Evolutionary conservation across 2,113 vertebrate species (phyloP), one percentile per base, ranked within the genome.

Genomic region (Eptesicus fuscus): DNA sequence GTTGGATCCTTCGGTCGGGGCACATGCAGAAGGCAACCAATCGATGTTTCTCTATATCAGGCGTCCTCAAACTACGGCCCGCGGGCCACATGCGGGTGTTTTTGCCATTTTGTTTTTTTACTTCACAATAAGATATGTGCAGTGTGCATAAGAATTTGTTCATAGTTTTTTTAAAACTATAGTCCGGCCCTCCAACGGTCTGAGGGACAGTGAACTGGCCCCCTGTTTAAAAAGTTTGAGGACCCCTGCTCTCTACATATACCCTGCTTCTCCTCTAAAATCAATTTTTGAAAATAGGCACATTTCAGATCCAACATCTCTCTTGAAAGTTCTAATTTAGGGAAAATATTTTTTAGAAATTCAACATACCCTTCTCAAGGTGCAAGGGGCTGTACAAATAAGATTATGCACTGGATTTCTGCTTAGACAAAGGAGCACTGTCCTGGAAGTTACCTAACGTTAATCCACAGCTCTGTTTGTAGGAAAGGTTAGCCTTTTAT

Each of bases 291-390:
- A 92, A 95, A 53, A 30, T 16, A 47, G 25, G 59, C 44, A 56
- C 32, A 32, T 85, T 65, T 95, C 23, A 95, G 47, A 91, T 71
- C 17, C 59, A 90, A 32, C 25, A 13, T 69, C 17, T 85, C 49
- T 93, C 69, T 40, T 67, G 67, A 92, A 91, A 87, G 35, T 9
- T 88, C 47, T 47, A 53, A 56, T 63, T 90, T 93, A 59, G 59
- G 51, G 65, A 65, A 44, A 67, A 42, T 6, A n/a, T n/a, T 94
- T 94, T 93, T 83, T 89, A 91, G 73, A 80, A 92, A 93, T 78
- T 59, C 77, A 93, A 63, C 30, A 49, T 56, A 28, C 7, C 17
- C 47, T 83, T 61, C 61, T 83, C 67, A 40, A 83, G 53, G 85
- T 11, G 1, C 47, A 74, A 90, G 51, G 42, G 28, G 14, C 61